Conservation (phyloP, 2,888 invertebrate genomes). For the Lagria hirta region DNA sequence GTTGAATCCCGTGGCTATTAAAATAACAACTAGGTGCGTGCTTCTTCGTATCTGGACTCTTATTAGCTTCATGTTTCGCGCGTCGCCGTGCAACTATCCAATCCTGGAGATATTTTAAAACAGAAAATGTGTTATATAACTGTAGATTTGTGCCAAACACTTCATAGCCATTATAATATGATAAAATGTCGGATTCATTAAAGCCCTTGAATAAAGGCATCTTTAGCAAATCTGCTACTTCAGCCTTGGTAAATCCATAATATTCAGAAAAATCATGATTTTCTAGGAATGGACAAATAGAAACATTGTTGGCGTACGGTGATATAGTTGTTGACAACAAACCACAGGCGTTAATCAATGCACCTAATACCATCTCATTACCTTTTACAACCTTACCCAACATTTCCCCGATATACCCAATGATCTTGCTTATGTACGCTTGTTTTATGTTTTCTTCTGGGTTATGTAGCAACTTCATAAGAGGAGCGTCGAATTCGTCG, state of each 20-base stretch:
- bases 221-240: constrained; percentile 13
- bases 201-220: constrained; percentile 8
- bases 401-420: constrained; percentile 5
- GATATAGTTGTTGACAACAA: constrained; percentile 13
- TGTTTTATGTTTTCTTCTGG: constrained; percentile 5
- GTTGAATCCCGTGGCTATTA: constrained; percentile 7
- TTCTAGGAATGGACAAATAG: constrained; percentile 14
- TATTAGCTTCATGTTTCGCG: constrained; percentile 2
- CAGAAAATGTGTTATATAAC: constrained; percentile 10
- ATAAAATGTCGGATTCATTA: constrained; percentile 8
- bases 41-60: constrained; percentile 6
- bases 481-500: constrained; percentile 11
- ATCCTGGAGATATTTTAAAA: constrained; percentile 10
- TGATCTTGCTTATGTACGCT: not conserved
- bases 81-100: constrained; percentile 1
- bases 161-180: constrained; percentile 10
- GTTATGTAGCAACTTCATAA: constrained; percentile 8
- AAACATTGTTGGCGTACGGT: constrained; percentile 12
- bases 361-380: constrained; percentile 12
- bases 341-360: constrained; percentile 14
- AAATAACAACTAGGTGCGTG: constrained; percentile 7
- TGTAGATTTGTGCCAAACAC: constrained; percentile 7
- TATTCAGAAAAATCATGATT: constrained; percentile 11
- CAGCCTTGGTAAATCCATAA: constrained; percentile 11
- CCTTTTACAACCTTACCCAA: constrained; percentile 4